Evolutionary conservation across 2,888 invertebrate species (phyloP).

Genomic region (Papilio protenor): DNA sequence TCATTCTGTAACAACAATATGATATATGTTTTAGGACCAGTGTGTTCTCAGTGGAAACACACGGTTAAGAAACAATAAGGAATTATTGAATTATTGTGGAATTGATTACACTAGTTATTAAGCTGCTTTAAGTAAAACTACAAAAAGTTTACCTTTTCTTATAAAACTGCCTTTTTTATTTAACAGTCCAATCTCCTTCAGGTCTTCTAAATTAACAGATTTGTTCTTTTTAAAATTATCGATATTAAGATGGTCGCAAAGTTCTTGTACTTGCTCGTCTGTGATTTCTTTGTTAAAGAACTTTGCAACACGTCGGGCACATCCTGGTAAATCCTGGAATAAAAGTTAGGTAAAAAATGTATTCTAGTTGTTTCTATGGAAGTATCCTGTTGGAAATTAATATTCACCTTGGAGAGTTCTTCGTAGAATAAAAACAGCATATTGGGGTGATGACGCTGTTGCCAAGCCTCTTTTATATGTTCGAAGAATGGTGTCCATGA

Average conservation of each 20-base stretch:
- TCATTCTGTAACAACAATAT: no score
- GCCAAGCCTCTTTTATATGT: conserved; percentile 88
- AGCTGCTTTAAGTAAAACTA: no score
- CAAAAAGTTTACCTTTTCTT: conserved; percentile 26
- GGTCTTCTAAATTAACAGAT: conserved; percentile 89
- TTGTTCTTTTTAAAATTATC: conserved; percentile 92
- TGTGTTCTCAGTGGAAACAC: no score
- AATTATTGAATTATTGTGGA: no score
- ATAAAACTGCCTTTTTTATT: conserved; percentile 23
- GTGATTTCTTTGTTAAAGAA: conserved; percentile 86
- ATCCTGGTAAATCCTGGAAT: conserved; percentile 82
- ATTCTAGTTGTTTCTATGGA: no score
- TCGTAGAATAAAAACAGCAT: conserved; percentile 89
- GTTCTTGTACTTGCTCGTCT: conserved; percentile 82
- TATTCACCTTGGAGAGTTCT: conserved; percentile 84
- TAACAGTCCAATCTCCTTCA: conserved; percentile 81
- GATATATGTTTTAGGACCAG: no score
- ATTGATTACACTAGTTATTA: no score
- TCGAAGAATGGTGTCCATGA: conserved; percentile 87
- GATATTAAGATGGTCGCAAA: conserved; percentile 90
- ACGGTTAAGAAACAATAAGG: no score
- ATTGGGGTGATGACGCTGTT: conserved; percentile 82
- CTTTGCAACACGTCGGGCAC: conserved; percentile 83
- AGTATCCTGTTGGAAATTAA: not conserved
- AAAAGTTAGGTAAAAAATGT: not conserved